These are phyloP conservation scores for Cacoxenus indagator DNA, from an alignment of 2,888 invertebrate genomes.

Conservation along the genomic window DNA sequence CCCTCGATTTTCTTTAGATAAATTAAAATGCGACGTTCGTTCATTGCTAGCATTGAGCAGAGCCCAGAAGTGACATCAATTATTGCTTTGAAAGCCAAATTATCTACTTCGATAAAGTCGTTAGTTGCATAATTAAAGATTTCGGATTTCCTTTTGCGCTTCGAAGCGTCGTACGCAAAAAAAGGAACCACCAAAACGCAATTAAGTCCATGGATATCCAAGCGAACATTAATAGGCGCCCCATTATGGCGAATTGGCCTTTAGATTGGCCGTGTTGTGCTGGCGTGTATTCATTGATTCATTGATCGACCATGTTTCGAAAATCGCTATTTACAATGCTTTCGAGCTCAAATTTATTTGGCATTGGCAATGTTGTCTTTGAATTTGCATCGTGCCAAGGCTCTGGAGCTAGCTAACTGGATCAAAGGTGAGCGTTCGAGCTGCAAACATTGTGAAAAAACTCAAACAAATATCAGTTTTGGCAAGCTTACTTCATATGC, in stretches of 20 bases:
- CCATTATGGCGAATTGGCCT: conserved; percentile 6
- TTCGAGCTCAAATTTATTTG: background rate
- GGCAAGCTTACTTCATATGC: no score
- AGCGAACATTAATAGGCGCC: background rate
- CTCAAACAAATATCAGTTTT: background rate
- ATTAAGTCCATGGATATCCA: conserved; percentile 18
- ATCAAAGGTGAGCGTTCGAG: background rate
- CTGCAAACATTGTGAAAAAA: background rate
- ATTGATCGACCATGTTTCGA: background rate
- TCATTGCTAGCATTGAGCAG: conserved; percentile 33
- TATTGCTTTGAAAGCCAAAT: conserved; percentile 24
- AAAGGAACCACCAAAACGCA: conserved; percentile 32
- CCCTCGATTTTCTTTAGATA: background rate
- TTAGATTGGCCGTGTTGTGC: background rate
- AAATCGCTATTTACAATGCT: background rate
- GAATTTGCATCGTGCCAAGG: background rate
- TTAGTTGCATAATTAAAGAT: conserved; percentile 8
- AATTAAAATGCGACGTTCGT: conserved; percentile 8
- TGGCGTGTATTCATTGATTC: background rate
- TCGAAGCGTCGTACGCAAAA: background rate
- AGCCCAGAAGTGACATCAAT: conserved; percentile 41
- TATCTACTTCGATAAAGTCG: background rate
- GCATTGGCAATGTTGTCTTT: no score
- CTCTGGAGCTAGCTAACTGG: background rate
- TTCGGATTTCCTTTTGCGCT: background rate